These are phyloP conservation scores for Orycteropus afer DNA, from an alignment of 2,113 vertebrate species.

Conservation along the genomic window DNA sequence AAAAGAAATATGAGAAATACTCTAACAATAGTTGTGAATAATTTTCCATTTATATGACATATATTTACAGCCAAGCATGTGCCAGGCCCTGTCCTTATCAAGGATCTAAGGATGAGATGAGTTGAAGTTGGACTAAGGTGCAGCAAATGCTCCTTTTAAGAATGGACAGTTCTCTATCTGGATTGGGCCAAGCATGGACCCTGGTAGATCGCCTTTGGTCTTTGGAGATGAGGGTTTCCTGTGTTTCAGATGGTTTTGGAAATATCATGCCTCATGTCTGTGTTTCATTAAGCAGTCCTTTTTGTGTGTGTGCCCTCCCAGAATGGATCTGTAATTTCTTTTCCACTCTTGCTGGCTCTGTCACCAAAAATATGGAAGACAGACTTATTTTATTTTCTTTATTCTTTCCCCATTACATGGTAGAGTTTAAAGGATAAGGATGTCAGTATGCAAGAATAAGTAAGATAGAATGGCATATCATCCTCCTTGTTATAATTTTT, in stretches of 20 bases:
- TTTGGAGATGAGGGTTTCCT: not conserved
- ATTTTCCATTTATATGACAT: not conserved
- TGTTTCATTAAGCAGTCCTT: not conserved
- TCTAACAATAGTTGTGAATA: not conserved
- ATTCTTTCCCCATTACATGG: not conserved
- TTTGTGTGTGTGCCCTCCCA: not conserved
- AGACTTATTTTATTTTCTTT: not conserved
- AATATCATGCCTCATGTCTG: not conserved
- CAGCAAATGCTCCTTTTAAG: not conserved
- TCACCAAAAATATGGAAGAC: not conserved
- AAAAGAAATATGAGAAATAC: slow-evolving; percentile 15
- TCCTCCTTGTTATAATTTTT: not conserved
- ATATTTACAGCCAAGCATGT: not conserved
- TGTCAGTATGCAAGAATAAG: not conserved
- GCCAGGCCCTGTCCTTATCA: not conserved
- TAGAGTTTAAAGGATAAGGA: not conserved
- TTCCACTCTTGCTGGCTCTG: slow-evolving; percentile 17
- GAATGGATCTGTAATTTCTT: not conserved
- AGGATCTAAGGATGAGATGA: not conserved
- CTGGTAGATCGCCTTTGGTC: not conserved
- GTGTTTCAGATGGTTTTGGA: not conserved
- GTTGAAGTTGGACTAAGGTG: not conserved
- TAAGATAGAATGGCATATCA: not conserved
- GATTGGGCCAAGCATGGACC: not conserved
- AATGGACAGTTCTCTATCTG: not conserved